Percentiles rank a stretch among this genome's conserved stretches.
phyloP scores from a whole-genome alignment of 1,140 invertebrate genomes.

The Drosophila nasuta region DNA sequence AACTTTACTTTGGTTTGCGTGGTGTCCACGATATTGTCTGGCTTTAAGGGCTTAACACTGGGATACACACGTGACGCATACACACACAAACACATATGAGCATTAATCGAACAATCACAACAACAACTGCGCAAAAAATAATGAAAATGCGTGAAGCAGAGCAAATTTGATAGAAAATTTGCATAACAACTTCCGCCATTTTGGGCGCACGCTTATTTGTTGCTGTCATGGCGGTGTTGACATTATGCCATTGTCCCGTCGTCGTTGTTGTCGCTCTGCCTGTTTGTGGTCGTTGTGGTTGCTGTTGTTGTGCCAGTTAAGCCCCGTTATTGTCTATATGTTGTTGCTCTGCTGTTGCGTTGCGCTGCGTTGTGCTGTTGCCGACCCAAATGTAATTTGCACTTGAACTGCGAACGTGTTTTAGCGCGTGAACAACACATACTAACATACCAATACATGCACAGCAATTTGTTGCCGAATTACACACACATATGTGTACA shows the following conservation, averaged over 20 bases:
- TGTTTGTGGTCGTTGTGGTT: slow-evolving; percentile 12
- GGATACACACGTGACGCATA: slow-evolving; percentile 15
- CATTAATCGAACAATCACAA: slow-evolving; percentile 44
- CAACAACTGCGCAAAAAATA: slow-evolving; percentile 33
- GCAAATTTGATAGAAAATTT: slow-evolving; percentile 57
- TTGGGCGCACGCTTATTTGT: slow-evolving; percentile 48
- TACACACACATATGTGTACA: background rate
- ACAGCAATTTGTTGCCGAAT: background rate
- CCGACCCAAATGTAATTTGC: slow-evolving; percentile 64
- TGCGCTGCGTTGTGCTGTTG: background rate
- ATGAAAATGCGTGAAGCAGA: slow-evolving; percentile 38
- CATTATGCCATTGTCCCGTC: slow-evolving; percentile 41
- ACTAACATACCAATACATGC: background rate
- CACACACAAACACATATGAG: slow-evolving; percentile 21
- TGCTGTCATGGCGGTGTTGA: slow-evolving; percentile 22
- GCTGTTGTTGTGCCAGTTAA: slow-evolving; percentile 55
- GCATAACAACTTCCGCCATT: slow-evolving; percentile 71
- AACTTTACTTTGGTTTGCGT: slow-evolving; percentile 13
- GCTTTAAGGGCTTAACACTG: slow-evolving; percentile 44
- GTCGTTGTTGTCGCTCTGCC: slow-evolving; percentile 18
- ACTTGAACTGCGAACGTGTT: slow-evolving; percentile 51
- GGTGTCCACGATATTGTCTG: slow-evolving; percentile 23
- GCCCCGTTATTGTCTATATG: slow-evolving; percentile 42
- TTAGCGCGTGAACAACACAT: slow-evolving; percentile 20
- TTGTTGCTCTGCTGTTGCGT: slow-evolving; percentile 7